Percentiles rank a stretch among this genome's conserved stretches.
Conservation (phyloP, 2,888 invertebrate species). For the Tenthredo amoena region DNA sequence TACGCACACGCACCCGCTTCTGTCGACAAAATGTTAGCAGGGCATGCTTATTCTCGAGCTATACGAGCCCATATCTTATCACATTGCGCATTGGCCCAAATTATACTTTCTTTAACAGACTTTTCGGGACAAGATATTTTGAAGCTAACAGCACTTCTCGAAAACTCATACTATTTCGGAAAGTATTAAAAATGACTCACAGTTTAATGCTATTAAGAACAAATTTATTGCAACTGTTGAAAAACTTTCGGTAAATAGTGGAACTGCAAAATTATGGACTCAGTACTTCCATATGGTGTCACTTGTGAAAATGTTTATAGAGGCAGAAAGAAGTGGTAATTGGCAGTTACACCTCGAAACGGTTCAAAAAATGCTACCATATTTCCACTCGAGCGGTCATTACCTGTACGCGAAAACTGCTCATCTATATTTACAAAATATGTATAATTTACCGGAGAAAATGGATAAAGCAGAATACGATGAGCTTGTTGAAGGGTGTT, state of each 20-base stretch:
- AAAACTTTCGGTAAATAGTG: neutral
- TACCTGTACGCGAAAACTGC: conserved; percentile 58
- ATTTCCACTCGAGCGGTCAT: conserved; percentile 60
- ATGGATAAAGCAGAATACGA: conserved; percentile 26
- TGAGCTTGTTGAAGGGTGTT: conserved; percentile 55
- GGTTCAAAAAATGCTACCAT: conserved; percentile 58
- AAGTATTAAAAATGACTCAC: no score
- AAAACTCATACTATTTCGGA: conserved; percentile 16
- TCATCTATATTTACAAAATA: conserved; percentile 61
- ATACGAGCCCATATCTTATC: no score
- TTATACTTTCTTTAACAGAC: conserved; percentile 55
- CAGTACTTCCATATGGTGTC: conserved; percentile 60
- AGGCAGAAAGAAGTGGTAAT: conserved; percentile 59
- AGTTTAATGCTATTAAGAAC: no score
- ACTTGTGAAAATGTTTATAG: conserved; percentile 58
- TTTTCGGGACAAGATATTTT: no score
- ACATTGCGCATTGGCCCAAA: conserved; percentile 62
- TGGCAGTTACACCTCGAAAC: conserved; percentile 59
- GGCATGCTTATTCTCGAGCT: conserved; percentile 57
- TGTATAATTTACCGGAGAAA: conserved; percentile 59
- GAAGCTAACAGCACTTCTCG: conserved; percentile 45
- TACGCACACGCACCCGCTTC: conserved; percentile 60
- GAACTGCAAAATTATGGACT: conserved; percentile 62
- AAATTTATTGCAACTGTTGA: no score
- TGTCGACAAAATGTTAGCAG: conserved; percentile 62